A percentile compares a stretch with the other conserved stretches of the same genome.
These are phyloP conservation scores for Heliopora coerulea DNA, from an alignment of 92 coral and sea anemone genomes.

Conservation along the genomic window DNA sequence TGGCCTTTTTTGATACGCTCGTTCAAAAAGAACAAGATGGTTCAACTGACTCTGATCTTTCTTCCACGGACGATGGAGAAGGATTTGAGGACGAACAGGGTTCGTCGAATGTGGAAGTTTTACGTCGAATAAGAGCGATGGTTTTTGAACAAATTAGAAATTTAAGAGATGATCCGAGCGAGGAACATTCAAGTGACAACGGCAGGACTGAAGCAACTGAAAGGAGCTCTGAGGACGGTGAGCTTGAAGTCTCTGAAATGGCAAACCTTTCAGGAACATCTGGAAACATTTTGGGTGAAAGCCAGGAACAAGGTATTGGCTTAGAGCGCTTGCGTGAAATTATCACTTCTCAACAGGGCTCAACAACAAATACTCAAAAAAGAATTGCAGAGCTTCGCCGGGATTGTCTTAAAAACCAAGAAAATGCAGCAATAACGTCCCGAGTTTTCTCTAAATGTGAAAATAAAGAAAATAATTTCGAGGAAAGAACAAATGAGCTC, in stretches of 20 bases:
- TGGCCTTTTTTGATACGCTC: conserved; percentile 91
- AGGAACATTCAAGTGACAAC: neutral
- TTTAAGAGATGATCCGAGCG: neutral
- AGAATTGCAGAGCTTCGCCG: conserved; percentile 34
- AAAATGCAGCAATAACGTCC: neutral
- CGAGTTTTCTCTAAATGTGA: neutral
- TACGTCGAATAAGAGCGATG: neutral
- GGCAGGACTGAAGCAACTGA: neutral
- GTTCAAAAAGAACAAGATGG: conserved; percentile 67
- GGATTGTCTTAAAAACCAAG: conserved; percentile 17
- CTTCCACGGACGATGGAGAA: neutral
- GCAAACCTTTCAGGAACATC: neutral
- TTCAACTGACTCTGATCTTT: neutral
- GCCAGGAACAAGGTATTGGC: conserved; percentile 13
- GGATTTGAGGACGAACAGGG: neutral
- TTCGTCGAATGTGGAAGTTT: neutral
- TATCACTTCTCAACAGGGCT: conserved; percentile 8
- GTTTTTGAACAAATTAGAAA: conserved; percentile 5
- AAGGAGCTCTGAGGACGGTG: neutral
- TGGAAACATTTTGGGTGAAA: neutral
- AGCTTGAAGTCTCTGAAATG: neutral
- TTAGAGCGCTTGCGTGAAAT: conserved; percentile 37
- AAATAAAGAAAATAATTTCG: neutral
- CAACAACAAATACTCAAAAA: neutral
- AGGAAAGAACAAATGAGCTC: neutral